phyloP scores from a whole-genome alignment of 2,888 invertebrate species.

The Salticus scenicus region DNA sequence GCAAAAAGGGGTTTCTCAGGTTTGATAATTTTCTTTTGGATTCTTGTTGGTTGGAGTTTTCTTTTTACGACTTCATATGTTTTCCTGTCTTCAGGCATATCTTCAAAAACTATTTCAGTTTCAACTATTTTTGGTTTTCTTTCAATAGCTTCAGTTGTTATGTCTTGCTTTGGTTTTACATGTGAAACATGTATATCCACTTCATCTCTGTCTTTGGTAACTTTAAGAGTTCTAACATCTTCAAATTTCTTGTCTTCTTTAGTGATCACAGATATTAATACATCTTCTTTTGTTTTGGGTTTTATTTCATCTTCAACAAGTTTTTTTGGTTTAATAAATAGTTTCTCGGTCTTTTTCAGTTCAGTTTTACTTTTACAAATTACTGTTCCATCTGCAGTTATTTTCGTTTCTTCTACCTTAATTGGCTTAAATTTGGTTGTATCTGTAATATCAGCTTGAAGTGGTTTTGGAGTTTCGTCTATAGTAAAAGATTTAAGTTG shows the following conservation, averaged over 20 bases:
- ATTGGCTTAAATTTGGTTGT: constrained; percentile 26
- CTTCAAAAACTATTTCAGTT: constrained; percentile 44
- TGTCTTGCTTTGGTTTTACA: constrained; percentile 34
- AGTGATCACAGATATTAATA: neutral
- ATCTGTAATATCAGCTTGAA: constrained; percentile 38
- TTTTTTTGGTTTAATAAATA: constrained; percentile 35
- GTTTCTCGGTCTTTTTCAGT: constrained; percentile 41
- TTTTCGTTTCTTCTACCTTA: constrained; percentile 6
- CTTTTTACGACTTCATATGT: constrained; percentile 20
- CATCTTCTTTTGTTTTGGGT: neutral
- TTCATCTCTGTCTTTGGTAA: constrained; percentile 25
- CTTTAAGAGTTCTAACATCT: neutral
- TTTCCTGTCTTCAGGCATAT: constrained; percentile 31
- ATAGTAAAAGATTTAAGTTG: constrained; percentile 31
- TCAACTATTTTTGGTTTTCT: constrained; percentile 24
- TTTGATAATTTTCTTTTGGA: constrained; percentile 42
- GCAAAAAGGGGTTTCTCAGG: constrained; percentile 39
- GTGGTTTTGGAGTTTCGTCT: constrained; percentile 29
- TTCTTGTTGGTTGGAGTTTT: constrained; percentile 14
- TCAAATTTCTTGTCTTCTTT: constrained; percentile 11
- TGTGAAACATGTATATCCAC: constrained; percentile 9
- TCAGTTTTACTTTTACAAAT: constrained; percentile 25
- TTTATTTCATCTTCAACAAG: constrained; percentile 32
- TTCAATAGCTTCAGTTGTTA: constrained; percentile 20
- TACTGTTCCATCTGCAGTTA: constrained; percentile 34